Evolutionary conservation across 2,888 invertebrate species (phyloP).

Genomic region (Phaedon cochleariae): DNA sequence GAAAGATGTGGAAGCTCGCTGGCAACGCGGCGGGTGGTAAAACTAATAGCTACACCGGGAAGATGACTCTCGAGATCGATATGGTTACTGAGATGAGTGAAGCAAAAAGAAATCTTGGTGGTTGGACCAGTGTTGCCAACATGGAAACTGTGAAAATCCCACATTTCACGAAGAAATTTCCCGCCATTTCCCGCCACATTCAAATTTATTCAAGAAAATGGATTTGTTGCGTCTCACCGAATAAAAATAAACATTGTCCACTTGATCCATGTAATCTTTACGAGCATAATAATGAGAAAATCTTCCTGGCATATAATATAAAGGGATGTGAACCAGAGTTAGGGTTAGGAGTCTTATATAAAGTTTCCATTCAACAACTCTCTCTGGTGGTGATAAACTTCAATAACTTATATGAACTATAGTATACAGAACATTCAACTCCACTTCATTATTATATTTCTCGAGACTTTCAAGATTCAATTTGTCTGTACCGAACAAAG

Average conservation of each 20-base stretch:
- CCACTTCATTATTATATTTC: constrained; percentile 55
- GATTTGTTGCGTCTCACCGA: too few relatives aligned
- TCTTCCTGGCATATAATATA: too few relatives aligned
- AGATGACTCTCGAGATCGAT: constrained; percentile 50
- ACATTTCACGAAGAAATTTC: too few relatives aligned
- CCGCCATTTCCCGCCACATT: too few relatives aligned
- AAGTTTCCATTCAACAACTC: constrained; percentile 23
- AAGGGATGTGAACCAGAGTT: too few relatives aligned
- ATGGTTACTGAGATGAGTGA: constrained; percentile 41
- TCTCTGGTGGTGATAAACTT: constrained; percentile 58
- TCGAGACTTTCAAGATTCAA: constrained; percentile 52
- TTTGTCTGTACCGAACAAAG: constrained; percentile 55
- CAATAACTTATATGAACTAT: constrained; percentile 59
- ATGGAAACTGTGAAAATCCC: too few relatives aligned
- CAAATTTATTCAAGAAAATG: too few relatives aligned
- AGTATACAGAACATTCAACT: constrained; percentile 52
- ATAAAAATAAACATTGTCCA: too few relatives aligned
- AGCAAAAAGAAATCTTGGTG: background rate
- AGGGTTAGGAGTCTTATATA: too few relatives aligned
- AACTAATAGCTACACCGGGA: constrained; percentile 59
- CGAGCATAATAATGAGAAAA: too few relatives aligned
- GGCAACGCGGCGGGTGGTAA: constrained; percentile 57
- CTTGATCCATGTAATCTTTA: too few relatives aligned
- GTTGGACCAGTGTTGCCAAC: too few relatives aligned
- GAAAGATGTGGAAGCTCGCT: constrained; percentile 58